Conservation (phyloP, 2,888 invertebrate genomes). For the Choreutis nemorana region DNA sequence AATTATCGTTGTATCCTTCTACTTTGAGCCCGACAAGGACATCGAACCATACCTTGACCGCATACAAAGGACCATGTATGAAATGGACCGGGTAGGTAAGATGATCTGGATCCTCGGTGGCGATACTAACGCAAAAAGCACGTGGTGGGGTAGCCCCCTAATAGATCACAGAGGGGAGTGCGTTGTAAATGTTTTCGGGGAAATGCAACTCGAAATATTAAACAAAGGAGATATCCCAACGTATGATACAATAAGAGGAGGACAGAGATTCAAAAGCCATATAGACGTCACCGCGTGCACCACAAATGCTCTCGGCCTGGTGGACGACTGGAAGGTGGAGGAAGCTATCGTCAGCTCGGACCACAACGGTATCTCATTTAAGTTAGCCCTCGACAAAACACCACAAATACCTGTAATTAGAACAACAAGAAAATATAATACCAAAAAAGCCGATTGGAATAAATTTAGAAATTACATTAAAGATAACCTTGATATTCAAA, state of each 20-base stretch:
- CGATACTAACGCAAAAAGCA: constrained; percentile 3
- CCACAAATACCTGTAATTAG: not conserved
- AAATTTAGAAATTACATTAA: not conserved
- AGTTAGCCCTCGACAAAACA: not conserved
- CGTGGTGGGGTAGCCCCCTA: constrained; percentile 4
- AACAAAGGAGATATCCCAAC: constrained; percentile 3
- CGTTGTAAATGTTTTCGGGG: not conserved
- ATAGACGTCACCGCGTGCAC: constrained; percentile 4
- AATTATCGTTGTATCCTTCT: not conserved
- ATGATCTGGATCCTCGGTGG: constrained; percentile 2
- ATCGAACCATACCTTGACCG: constrained; percentile 6
- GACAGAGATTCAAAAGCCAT: not conserved
- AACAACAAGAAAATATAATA: not conserved
- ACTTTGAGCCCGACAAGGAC: constrained; percentile 1
- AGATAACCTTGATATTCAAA: not conserved
- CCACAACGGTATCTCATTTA: constrained; percentile 4
- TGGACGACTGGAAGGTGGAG: constrained; percentile 5
- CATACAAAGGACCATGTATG: not conserved
- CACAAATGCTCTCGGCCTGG: not conserved
- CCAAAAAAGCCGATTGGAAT: not conserved
- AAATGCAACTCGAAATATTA: not conserved
- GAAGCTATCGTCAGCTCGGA: constrained; percentile 1
- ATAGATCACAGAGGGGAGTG: constrained; percentile 1
- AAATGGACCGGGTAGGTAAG: not conserved
- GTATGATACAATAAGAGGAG: constrained; percentile 2